phyloP scores from a whole-genome alignment of 2,888 invertebrate genomes.

The Watsonalla binaria region DNA sequence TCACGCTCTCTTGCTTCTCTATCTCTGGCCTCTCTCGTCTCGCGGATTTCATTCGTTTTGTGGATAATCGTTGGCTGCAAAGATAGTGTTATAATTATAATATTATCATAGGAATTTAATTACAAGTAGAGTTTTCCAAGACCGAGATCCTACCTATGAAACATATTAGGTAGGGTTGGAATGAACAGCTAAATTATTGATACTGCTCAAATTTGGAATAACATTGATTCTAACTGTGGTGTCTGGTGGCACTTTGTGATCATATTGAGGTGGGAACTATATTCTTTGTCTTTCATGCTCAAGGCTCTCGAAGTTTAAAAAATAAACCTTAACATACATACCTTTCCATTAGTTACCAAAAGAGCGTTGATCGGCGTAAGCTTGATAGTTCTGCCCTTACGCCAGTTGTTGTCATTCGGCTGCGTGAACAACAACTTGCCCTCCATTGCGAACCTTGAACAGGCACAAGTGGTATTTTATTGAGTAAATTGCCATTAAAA shows the following conservation, averaged over 20 bases:
- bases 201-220: not conserved
- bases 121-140: not conserved
- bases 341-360: constrained; percentile 95
- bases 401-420: constrained; percentile 94
- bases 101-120: not conserved
- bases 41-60: constrained; percentile 81
- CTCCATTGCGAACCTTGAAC: constrained; percentile 88
- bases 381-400: constrained; percentile 92
- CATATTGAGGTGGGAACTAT: too few relatives aligned
- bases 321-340: constrained; percentile 45
- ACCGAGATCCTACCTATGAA: too few relatives aligned
- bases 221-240: too few relatives aligned
- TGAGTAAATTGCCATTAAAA: constrained; percentile 3
- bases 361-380: constrained; percentile 92
- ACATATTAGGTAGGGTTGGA: too few relatives aligned
- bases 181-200: not conserved
- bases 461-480: constrained; percentile 22
- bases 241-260: too few relatives aligned
- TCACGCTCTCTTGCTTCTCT: constrained; percentile 66
- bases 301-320: too few relatives aligned
- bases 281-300: too few relatives aligned
- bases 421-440: constrained; percentile 92
- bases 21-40: constrained; percentile 65
- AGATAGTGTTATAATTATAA: constrained; percentile 4
- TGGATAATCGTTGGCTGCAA: constrained; percentile 84